Base-by-base conservation (phyloP, 1,140 invertebrate species). In the Eriocheir sinensis region DNA sequence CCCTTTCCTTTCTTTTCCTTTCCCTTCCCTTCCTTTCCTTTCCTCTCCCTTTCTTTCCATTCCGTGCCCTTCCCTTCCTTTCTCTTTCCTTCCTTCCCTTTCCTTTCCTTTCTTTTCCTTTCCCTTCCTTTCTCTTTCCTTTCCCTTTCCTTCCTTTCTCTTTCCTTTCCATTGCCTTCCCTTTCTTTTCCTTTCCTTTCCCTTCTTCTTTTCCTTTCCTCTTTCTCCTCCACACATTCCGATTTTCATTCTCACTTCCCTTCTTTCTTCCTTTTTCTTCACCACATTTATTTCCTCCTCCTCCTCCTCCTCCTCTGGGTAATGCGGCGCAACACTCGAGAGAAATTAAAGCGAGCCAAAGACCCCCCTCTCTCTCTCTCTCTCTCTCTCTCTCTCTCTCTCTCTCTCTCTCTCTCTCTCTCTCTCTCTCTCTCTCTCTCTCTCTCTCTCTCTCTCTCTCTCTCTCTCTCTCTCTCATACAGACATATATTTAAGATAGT, bases 401-500 rank as follows among this genome's bases (percentile, higher is more conserved):
- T 48, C 44, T 48, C 44, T 48, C 44, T 48, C 44, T 48, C 44
- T 48, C 44, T 48, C 44, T 48, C 44, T 48, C 44, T 48, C 44
- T 48, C 44, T 48, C 44, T 48, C 44, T 48, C 44, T 48, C 44
- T 48, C 44, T 48, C 44, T 48, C 44, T 85, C 8, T 85, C 9
- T 85, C 83, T 34, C 30, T 34, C 32, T 85, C 32, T 34, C 83
- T 36, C 32, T 34, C 83, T 36, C 83, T 3, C 17, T 85, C 80
- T 81, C 80, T 81, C 80, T 30, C 34, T 81, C 80, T 81, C 34
- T 81, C 80, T 81, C 44, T 48, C 44, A 48, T n/a, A n/a, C n/a
- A n/a, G n/a, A n/a, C n/a, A n/a, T n/a, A n/a, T n/a, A n/a, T n/a
- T n/a, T n/a, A n/a, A n/a, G n/a, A n/a, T n/a, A n/a, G n/a, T n/a